Conservation (phyloP, 2,113 vertebrate species). For the Embiotoca jacksoni region DNA sequence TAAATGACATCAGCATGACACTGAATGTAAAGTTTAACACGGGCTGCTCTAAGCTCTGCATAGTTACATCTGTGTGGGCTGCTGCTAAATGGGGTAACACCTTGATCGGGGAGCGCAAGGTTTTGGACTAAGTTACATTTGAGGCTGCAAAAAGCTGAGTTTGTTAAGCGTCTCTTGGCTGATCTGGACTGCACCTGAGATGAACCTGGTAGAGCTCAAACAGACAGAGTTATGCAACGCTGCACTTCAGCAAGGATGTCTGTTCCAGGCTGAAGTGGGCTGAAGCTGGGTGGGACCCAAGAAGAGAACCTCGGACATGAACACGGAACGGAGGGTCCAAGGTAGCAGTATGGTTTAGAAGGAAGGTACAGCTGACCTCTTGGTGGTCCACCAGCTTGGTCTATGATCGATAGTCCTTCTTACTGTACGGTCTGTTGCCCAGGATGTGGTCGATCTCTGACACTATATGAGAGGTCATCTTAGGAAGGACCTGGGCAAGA, state of each 20-base stretch:
- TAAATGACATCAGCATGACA: not conserved
- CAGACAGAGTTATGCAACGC: conserved; percentile 40
- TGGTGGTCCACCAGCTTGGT: conserved; percentile 48
- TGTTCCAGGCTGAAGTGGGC: conserved; percentile 54
- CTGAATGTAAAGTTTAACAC: not conserved
- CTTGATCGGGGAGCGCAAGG: not conserved
- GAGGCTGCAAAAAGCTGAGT: conserved; percentile 49
- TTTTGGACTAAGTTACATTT: conserved; percentile 30
- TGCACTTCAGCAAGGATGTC: conserved; percentile 40
- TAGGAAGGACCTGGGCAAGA: conserved; percentile 92
- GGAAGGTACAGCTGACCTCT: conserved; percentile 43
- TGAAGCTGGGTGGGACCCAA: conserved; percentile 46
- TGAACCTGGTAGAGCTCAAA: conserved; percentile 80
- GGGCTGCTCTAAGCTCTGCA: conserved; percentile 52
- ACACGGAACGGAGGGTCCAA: conserved; percentile 47
- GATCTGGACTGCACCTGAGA: conserved; percentile 69
- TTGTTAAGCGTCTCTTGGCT: conserved; percentile 43
- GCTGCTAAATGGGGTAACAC: not conserved
- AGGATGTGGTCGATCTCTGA: conserved; percentile 96
- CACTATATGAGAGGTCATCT: conserved; percentile 97
- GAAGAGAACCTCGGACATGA: conserved; percentile 45
- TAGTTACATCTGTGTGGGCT: conserved; percentile 40
- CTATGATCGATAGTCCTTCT: conserved; percentile 98
- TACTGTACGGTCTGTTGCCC: conserved; percentile 95
- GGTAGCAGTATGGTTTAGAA: conserved; percentile 70